A percentile compares a stretch with the other conserved stretches of the same genome.
These are phyloP conservation scores for Pachliopta kotzebuea DNA, from an alignment of 2,888 invertebrate species.

Conservation along the genomic window DNA sequence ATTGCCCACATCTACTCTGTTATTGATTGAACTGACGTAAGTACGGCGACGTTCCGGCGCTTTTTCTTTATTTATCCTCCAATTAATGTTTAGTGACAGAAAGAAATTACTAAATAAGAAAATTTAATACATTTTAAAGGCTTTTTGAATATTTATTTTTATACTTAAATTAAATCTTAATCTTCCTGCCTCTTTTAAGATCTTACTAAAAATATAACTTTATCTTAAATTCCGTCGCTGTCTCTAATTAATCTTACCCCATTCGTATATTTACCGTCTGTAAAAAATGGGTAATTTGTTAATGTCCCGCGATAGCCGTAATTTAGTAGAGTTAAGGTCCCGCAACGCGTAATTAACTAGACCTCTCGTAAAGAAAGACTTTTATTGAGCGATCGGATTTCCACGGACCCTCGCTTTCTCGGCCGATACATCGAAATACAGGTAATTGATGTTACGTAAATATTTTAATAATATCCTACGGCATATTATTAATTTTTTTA, in stretches of 20 bases:
- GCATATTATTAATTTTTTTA: no score
- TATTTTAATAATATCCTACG: background rate
- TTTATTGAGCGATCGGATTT: conserved; percentile 38
- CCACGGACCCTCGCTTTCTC: conserved; percentile 24
- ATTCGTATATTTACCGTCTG: conserved; percentile 16
- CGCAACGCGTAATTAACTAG: conserved; percentile 35
- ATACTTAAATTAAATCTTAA: no score
- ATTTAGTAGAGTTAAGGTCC: conserved; percentile 37
- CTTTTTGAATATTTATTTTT: no score
- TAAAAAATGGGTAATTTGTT: conserved; percentile 25
- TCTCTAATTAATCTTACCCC: conserved; percentile 8
- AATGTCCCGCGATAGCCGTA: conserved; percentile 36
- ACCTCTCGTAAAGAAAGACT: conserved; percentile 29
- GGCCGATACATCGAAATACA: conserved; percentile 18
- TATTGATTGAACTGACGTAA: conserved; percentile 11
- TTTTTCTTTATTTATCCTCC: background rate
- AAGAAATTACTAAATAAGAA: no score
- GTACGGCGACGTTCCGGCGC: background rate
- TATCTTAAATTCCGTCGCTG: background rate
- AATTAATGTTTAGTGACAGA: no score
- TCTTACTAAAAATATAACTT: no score
- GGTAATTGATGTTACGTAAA: conserved; percentile 17
- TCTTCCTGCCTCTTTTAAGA: no score
- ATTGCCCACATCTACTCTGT: conserved; percentile 36
- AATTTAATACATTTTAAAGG: no score